Percentiles rank a stretch among this genome's conserved stretches.
Conservation (phyloP, 2,113 vertebrate species). For the Bubo scandiacus region DNA sequence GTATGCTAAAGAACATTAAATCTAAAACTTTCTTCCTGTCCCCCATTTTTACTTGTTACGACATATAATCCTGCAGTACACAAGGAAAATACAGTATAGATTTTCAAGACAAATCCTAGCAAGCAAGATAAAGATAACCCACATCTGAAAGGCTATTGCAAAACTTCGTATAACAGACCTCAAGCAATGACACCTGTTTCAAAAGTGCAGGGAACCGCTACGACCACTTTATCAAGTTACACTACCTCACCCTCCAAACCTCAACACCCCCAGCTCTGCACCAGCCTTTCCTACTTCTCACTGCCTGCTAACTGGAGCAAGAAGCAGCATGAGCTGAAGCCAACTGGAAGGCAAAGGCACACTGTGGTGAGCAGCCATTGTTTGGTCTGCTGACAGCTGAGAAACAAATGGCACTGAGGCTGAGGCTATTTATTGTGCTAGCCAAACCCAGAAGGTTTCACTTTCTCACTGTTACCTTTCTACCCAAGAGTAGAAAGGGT, state of each 20-base stretch:
- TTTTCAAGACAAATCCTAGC: not conserved
- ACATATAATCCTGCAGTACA: not conserved
- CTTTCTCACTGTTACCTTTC: not conserved
- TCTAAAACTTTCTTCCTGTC: not conserved
- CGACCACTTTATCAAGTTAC: not conserved
- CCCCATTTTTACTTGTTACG: not conserved
- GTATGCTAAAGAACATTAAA: not conserved
- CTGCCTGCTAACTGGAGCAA: slow-evolving; percentile 5
- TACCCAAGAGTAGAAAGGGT: not conserved
- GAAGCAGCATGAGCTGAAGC: not conserved
- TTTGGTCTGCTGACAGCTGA: not conserved
- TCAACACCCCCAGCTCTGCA: not conserved
- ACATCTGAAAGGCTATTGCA: not conserved
- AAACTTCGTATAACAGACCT: not conserved
- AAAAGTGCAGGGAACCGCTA: not conserved
- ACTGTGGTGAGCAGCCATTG: not conserved
- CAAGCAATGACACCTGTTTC: not conserved
- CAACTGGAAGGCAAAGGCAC: slow-evolving; percentile 3
- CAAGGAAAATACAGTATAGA: not conserved
- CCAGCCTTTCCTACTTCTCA: not conserved
- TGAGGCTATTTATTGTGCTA: not conserved
- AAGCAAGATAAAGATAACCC: not conserved
- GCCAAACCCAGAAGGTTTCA: not conserved
- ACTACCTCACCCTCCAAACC: not conserved
- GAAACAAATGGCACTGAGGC: not conserved